These are phyloP conservation scores for Rhabdomys pumilio DNA, from an alignment of 2,797 vertebrate species.

Conservation along the genomic window DNA sequence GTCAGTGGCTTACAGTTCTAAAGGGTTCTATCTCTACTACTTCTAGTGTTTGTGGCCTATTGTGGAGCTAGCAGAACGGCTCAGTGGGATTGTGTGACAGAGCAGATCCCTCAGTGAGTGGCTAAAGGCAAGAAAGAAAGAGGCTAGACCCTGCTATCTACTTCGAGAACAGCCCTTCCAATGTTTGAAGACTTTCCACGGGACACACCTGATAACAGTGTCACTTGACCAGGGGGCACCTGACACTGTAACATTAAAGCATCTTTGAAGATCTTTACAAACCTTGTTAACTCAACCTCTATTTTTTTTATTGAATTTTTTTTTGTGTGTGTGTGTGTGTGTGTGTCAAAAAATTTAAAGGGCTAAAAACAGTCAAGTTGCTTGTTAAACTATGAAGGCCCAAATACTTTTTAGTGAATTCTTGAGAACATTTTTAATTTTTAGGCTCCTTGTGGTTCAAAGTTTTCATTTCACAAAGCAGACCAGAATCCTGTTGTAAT, in stretches of 20 bases:
- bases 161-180: rapidly evolving
- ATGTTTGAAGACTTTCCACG: background rate
- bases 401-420: conserved; percentile 18
- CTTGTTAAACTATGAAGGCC: background rate
- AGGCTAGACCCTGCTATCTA: too few species aligned
- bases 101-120: too few species aligned
- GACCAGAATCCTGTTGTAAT: background rate
- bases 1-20: background rate
- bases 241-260: rapidly evolving
- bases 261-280: background rate
- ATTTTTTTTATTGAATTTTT: conserved; percentile 26
- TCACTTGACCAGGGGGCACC: too few species aligned
- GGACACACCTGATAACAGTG: background rate
- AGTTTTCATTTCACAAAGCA: background rate
- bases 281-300: background rate
- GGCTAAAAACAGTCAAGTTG: background rate
- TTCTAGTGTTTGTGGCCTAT: background rate
- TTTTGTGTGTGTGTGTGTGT: background rate
- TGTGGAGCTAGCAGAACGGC: too few species aligned
- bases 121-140: rapidly evolving
- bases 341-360: background rate
- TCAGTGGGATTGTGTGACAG: rapidly evolving
- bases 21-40: background rate
- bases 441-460: background rate
- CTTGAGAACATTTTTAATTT: conserved; percentile 59